Percentiles rank a stretch among this genome's conserved stretches.
Evolutionary conservation across 2,113 vertebrate species (phyloP).

Genomic region (Nerophis lumbriciformis): DNA sequence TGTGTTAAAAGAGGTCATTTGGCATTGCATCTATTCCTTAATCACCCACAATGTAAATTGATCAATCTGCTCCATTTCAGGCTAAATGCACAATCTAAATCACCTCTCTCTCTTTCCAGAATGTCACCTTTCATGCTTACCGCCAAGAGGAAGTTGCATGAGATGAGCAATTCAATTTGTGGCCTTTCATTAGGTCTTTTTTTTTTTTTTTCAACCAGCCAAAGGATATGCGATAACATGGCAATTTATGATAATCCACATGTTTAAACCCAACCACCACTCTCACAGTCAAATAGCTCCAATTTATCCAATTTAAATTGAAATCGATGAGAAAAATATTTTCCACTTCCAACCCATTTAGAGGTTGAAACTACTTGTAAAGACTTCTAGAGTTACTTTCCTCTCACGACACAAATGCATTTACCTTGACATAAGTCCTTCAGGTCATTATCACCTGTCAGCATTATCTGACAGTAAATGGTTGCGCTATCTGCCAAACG

Average conservation of each 20-base stretch:
- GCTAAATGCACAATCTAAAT: constrained; percentile 30
- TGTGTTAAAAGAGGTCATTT: constrained; percentile 35
- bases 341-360: no score
- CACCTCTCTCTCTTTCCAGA: constrained; percentile 9
- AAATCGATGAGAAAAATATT: no score
- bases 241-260: constrained; percentile 19
- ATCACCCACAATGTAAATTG: constrained; percentile 14
- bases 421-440: no score
- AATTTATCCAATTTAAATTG: neutral
- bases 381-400: no score
- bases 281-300: neutral
- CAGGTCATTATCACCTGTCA: no score
- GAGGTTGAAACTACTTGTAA: no score
- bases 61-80: neutral
- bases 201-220: constrained; percentile 25
- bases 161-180: constrained; percentile 31
- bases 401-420: no score
- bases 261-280: constrained; percentile 14
- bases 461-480: no score
- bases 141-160: constrained; percentile 25
- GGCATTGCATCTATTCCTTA: constrained; percentile 26
- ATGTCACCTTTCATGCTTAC: constrained; percentile 25
- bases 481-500: no score
- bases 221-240: constrained; percentile 9
- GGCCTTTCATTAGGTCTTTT: neutral